phyloP scores from a whole-genome alignment of 2,113 vertebrate species.

The Syngnathus typhle region DNA sequence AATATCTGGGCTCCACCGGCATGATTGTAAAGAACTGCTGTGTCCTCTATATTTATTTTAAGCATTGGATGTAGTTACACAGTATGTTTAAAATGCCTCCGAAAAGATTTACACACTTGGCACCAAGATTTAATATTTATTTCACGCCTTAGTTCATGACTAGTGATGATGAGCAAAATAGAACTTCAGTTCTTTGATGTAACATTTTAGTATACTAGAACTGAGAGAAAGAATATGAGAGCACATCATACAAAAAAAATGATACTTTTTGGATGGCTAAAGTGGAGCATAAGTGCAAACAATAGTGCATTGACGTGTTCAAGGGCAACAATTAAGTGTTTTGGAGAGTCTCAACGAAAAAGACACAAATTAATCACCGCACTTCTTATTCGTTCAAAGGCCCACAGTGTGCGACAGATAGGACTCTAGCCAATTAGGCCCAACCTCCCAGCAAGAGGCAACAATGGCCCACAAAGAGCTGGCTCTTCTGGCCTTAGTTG shows the following conservation, averaged over 20 bases:
- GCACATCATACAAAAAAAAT: not conserved
- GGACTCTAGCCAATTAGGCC: constrained; percentile 33
- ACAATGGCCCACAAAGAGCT: constrained; percentile 37
- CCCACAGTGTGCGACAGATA: constrained; percentile 28
- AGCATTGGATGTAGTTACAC: no score
- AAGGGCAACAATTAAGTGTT: constrained; percentile 16
- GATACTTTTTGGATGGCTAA: not conserved
- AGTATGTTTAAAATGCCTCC: no score
- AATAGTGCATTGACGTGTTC: constrained; percentile 5
- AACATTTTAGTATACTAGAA: not conserved
- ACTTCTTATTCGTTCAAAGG: constrained; percentile 27
- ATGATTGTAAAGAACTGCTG: not conserved
- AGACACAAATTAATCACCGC: constrained; percentile 25
- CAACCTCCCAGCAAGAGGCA: constrained; percentile 40
- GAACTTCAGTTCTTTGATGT: not conserved
- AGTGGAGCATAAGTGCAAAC: constrained; percentile 1
- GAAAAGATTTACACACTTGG: not conserved
- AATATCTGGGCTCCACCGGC: no score
- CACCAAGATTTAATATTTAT: not conserved
- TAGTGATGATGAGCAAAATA: not conserved
- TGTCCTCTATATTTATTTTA: not conserved
- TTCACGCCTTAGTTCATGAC: not conserved
- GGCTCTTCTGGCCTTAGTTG: constrained; percentile 29
- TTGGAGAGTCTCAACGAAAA: constrained; percentile 29
- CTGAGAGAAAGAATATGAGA: not conserved